phyloP scores from a whole-genome alignment of 2,888 invertebrate species.

The Toxonevra muliebris region DNA sequence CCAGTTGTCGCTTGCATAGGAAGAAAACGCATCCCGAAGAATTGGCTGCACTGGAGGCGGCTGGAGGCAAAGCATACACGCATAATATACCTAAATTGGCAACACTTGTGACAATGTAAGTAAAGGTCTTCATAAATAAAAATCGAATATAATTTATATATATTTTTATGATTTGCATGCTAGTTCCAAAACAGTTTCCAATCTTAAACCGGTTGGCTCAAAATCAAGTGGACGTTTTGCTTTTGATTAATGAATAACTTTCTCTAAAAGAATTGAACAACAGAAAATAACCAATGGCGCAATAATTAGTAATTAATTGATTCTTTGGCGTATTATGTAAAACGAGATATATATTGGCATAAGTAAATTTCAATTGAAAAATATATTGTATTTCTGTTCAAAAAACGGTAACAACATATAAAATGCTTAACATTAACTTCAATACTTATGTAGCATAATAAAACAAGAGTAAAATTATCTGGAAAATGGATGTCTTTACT shows the following conservation, averaged over 20 bases:
- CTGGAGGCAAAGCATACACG: conserved; percentile 47
- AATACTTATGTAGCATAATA: no score
- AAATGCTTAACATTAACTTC: no score
- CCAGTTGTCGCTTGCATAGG: conserved; percentile 62
- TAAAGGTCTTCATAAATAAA: neutral
- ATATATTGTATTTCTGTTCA: conserved; percentile 21
- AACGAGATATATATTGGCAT: no score
- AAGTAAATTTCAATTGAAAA: no score
- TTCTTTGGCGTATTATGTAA: no score
- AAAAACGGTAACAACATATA: conserved; percentile 28
- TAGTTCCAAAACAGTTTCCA: conserved; percentile 57
- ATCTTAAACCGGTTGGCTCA: conserved; percentile 57
- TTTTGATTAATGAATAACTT: conserved; percentile 55
- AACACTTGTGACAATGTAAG: conserved; percentile 16
- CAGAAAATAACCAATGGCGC: no score
- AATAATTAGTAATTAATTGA: no score
- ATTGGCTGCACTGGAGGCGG: conserved; percentile 45
- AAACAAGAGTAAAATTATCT: no score
- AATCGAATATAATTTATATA: no score
- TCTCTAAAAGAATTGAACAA: neutral
- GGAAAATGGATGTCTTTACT: no score
- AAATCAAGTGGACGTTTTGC: conserved; percentile 59
- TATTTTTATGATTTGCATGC: neutral
- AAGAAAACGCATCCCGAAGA: conserved; percentile 62
- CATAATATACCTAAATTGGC: conserved; percentile 39